Percentiles rank a stretch among this genome's conserved stretches.
Evolutionary conservation across 2,113 vertebrate genomes (phyloP).

Genomic region (Platichthys flesus): DNA sequence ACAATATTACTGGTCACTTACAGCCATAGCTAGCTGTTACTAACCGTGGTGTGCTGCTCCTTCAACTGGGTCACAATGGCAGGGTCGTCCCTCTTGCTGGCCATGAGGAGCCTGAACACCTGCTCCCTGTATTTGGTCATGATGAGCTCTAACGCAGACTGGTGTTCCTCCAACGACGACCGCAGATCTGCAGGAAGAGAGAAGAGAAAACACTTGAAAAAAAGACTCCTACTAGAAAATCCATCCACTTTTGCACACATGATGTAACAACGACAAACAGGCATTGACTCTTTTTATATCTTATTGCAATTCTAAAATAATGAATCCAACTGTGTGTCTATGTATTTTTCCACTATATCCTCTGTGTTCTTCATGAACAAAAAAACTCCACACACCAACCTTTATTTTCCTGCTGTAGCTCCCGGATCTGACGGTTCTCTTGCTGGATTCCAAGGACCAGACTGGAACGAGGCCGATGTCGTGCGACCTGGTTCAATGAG

Average conservation of each 20-base stretch:
- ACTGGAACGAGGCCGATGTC: constrained; percentile 94
- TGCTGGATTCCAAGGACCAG: constrained; percentile 97
- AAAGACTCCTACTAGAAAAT: no score
- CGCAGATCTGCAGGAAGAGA: constrained; percentile 85
- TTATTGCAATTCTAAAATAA: no score
- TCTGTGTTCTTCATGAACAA: neutral
- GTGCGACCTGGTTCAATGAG: constrained; percentile 93
- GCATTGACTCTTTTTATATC: no score
- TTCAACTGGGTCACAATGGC: constrained; percentile 91
- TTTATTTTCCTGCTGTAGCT: constrained; percentile 97
- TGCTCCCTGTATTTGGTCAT: constrained; percentile 99
- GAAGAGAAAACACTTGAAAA: no score
- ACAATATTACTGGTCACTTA: neutral
- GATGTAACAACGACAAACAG: no score
- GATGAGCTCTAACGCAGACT: constrained; percentile 97
- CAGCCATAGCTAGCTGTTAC: neutral
- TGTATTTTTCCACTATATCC: no score
- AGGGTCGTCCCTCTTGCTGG: constrained; percentile 93
- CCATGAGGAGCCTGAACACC: constrained; percentile 94
- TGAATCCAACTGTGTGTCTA: no score
- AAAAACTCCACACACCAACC: constrained; percentile 72
- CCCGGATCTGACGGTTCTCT: constrained; percentile 97
- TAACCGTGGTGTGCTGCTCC: constrained; percentile 95
- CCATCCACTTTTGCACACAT: no score
- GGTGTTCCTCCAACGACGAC: constrained; percentile 95